A percentile compares a stretch with the other conserved stretches of the same genome.
These are phyloP conservation scores for Gymnocheta viridis DNA, from an alignment of 2,888 invertebrate species.

Conservation along the genomic window DNA sequence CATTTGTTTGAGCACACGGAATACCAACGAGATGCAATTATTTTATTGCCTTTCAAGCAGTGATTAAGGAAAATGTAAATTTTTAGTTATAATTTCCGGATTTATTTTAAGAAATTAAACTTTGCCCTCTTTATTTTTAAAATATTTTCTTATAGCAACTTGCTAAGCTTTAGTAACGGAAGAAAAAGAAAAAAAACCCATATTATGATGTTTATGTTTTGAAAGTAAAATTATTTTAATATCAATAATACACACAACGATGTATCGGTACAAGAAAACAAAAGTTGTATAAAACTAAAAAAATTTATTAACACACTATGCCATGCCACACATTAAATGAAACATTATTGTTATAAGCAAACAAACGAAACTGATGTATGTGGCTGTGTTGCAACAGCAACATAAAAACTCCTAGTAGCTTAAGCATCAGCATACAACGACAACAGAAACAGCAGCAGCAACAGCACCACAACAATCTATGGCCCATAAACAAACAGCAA, in stretches of 20 bases:
- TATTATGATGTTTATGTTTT: constrained; percentile 11
- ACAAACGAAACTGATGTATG: constrained; percentile 45
- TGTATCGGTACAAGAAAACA: neutral
- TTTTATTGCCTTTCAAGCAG: constrained; percentile 31
- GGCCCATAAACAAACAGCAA: constrained; percentile 66
- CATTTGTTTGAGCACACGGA: neutral
- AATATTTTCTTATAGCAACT: neutral
- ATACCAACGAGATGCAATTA: neutral
- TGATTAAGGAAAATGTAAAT: neutral
- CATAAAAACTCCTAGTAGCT: constrained; percentile 4
- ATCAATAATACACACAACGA: constrained; percentile 19
- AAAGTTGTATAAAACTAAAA: constrained; percentile 30
- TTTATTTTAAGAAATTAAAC: constrained; percentile 49
- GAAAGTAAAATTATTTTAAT: neutral
- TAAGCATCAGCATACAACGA: constrained; percentile 24
- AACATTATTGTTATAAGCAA: constrained; percentile 65
- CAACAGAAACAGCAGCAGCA: constrained; percentile 7
- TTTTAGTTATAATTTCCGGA: constrained; percentile 56
- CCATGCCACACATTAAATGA: constrained; percentile 68
- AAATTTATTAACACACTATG: constrained; percentile 60
- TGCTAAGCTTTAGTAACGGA: neutral
- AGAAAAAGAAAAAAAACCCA: neutral
- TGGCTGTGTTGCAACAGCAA: constrained; percentile 8
- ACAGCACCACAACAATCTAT: constrained; percentile 53
- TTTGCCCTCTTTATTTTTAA: neutral